phyloP scores from a whole-genome alignment of 2,113 vertebrate genomes.

The Anolis carolinensis region DNA sequence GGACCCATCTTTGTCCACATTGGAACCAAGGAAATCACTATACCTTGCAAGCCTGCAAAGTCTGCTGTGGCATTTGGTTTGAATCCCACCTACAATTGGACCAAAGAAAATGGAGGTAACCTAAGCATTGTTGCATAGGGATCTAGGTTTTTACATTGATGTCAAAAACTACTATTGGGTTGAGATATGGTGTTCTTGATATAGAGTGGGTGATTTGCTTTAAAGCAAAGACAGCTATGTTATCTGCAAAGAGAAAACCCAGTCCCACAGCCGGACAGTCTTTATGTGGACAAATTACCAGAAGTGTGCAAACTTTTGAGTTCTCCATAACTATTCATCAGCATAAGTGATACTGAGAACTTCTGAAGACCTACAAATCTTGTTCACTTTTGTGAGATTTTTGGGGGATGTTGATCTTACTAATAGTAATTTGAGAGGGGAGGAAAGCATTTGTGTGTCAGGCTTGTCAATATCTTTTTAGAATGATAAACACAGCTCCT shows the following conservation, averaged over 20 bases:
- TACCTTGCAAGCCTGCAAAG: conserved; percentile 9
- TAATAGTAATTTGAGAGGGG: too few relatives aligned
- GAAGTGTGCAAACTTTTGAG: neutral
- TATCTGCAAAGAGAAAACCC: neutral
- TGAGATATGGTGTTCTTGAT: neutral
- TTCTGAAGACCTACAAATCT: neutral
- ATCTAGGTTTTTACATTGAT: neutral
- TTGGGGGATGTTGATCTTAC: too few relatives aligned
- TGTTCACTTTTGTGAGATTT: neutral
- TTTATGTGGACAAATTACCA: neutral
- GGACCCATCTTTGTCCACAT: conserved; percentile 16
- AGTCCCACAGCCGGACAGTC: neutral
- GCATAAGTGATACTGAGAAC: neutral
- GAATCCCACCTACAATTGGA: conserved; percentile 20
- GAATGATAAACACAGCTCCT: too few relatives aligned
- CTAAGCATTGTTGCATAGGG: neutral
- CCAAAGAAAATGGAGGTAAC: conserved; percentile 10
- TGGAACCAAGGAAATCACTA: neutral
- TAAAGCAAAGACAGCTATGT: neutral
- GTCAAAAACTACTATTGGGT: neutral
- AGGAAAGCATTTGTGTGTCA: neutral
- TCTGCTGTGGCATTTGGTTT: neutral
- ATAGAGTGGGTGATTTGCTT: neutral
- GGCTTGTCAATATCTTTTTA: neutral
- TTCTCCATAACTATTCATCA: neutral